Percentiles rank a stretch among this genome's conserved stretches.
Conservation (phyloP, 2,888 invertebrate species). For the Noctua comes region DNA sequence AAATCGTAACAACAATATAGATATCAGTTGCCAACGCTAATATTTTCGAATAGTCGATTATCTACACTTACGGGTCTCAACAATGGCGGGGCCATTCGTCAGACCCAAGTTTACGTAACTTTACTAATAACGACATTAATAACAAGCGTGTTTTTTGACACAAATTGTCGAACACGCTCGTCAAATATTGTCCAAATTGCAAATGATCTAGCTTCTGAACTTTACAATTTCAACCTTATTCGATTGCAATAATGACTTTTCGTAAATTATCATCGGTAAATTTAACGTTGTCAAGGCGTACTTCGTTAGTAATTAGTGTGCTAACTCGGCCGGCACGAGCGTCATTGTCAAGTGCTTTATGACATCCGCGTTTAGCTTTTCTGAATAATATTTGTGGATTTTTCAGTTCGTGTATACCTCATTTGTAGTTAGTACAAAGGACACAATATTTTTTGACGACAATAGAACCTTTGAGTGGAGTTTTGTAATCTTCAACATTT, state of each 20-base stretch:
- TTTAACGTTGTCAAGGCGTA: conserved; percentile 70
- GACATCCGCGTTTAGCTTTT: conserved; percentile 74
- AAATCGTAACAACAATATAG: conserved; percentile 66
- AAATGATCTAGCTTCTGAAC: conserved; percentile 19
- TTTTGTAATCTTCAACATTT: conserved; percentile 69
- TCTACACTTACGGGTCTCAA: conserved; percentile 67
- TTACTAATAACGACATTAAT: conserved; percentile 74
- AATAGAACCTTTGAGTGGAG: conserved; percentile 61
- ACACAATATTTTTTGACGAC: conserved; percentile 73
- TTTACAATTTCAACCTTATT: conserved; percentile 66
- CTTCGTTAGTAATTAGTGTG: conserved; percentile 79
- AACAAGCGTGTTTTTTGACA: conserved; percentile 72
- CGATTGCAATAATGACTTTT: conserved; percentile 55
- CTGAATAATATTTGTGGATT: conserved; percentile 77
- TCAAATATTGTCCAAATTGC: conserved; percentile 64
- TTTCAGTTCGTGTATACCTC: conserved; percentile 77
- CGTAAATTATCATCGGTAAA: conserved; percentile 39
- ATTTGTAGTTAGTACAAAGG: conserved; percentile 72
- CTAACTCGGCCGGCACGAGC: conserved; percentile 80
- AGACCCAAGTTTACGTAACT: conserved; percentile 75
- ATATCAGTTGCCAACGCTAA: conserved; percentile 71
- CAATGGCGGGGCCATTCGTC: conserved; percentile 66
- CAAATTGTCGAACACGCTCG: conserved; percentile 71
- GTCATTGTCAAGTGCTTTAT: conserved; percentile 75
- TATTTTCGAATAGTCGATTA: conserved; percentile 74